phyloP scores from a whole-genome alignment of 2,888 invertebrate species.

The Emmelina monodactyla region DNA sequence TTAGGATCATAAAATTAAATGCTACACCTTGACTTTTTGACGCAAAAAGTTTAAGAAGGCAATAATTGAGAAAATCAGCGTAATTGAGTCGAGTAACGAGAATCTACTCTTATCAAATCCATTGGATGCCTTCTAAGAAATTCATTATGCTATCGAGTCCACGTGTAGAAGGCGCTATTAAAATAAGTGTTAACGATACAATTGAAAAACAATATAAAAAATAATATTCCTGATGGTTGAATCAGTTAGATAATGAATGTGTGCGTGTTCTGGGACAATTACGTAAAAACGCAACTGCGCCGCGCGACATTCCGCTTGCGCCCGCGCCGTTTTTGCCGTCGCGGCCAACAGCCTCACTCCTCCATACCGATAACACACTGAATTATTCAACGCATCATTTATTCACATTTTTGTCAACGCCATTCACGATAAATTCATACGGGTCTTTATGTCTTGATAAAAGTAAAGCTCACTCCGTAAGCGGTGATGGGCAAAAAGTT shows the following conservation, averaged over 20 bases:
- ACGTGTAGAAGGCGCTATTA: too few species aligned
- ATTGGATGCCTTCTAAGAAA: too few species aligned
- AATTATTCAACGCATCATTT: constrained; percentile 62
- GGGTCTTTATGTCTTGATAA: constrained; percentile 64
- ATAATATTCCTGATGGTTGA: constrained; percentile 33
- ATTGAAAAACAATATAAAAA: too few species aligned
- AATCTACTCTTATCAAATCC: too few species aligned
- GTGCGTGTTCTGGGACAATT: constrained; percentile 60
- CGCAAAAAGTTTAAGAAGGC: too few species aligned
- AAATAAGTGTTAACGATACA: too few species aligned
- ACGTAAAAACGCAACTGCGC: constrained; percentile 52
- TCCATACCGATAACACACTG: constrained; percentile 64
- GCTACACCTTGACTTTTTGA: too few species aligned
- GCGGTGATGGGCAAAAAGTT: constrained; percentile 38
- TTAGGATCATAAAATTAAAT: too few species aligned
- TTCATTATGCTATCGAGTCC: too few species aligned
- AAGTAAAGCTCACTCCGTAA: constrained; percentile 58
- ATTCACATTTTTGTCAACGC: constrained; percentile 66
- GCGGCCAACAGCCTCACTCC: constrained; percentile 28
- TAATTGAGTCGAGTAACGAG: too few species aligned
- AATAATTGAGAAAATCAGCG: too few species aligned
- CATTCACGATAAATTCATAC: constrained; percentile 61
- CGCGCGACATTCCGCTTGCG: constrained; percentile 36
- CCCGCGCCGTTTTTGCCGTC: constrained; percentile 38
- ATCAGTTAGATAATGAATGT: constrained; percentile 61